Base-by-base conservation (phyloP, 2,888 invertebrate species). In the Drosophila sordidula region DNA sequence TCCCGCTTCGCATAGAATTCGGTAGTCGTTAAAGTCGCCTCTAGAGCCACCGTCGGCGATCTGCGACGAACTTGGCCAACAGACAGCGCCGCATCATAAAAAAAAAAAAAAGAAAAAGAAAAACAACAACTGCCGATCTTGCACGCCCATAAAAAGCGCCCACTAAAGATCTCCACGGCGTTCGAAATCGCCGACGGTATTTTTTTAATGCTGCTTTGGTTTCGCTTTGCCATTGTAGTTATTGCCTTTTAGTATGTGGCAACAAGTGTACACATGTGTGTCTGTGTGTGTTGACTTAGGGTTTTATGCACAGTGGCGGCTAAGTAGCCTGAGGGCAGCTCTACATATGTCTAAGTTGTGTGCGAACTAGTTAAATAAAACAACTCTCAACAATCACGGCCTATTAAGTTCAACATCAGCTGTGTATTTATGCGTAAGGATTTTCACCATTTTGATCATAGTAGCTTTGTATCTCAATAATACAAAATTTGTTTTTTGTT, bases 101-200 rank as follows among this genome's bases (percentile, higher is more conserved):
- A 84, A 32, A 57, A 14, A n/a, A 32, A 18, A 18, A 2, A 32
- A 18, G 2, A 2, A 85, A 82, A 32, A 57, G 11, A n/a, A 32
- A 6, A 29, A 18, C 11, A 18, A 50, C 32, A 59, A 29, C 70
- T 58, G 55, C 78, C 73, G 63, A 79, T 79, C 76, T 75, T 74
- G 73, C 69, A 86, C 85, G 88, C 88, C 88, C 83, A 85, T 87
- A 80, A 85, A 85, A 82, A 76, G 69, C 75, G 71, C 66, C 80
- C 70, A 75, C 80, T 68, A 75, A 84, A 66, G 69, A 61, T 71
- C 51, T 76, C 34, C 47, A 54, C 56, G 65, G 63, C 78, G 67
- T 64, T 70, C 52, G 22, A 55, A 66, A 82, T 77, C 41, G 83
- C 83, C 83, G 81, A 64, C 87, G 85, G 87, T 70, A 69, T 52